These are phyloP conservation scores for Panzeria rudis DNA, from an alignment of 2,888 invertebrate genomes.

Conservation along the genomic window DNA sequence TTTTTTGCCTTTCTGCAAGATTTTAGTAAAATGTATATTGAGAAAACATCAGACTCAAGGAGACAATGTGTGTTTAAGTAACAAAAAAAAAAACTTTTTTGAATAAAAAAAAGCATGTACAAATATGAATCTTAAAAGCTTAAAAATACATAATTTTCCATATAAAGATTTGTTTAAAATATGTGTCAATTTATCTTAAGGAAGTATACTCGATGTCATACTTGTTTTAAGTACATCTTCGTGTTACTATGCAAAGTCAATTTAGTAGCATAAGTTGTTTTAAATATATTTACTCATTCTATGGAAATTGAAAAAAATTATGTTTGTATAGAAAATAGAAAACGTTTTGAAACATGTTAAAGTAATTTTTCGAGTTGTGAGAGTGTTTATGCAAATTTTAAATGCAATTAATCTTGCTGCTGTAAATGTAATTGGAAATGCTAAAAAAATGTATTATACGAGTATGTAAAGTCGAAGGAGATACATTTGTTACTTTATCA, in stretches of 20 bases:
- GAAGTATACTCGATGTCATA: not conserved
- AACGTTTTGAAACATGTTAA: not conserved
- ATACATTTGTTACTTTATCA: not conserved
- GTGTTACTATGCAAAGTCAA: not conserved
- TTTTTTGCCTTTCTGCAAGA: too few species aligned
- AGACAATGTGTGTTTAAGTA: not conserved
- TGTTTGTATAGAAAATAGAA: slow-evolving; percentile 26
- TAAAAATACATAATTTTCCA: not conserved
- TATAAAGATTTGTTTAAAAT: too few species aligned
- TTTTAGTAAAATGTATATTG: not conserved
- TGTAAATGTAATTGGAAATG: not conserved
- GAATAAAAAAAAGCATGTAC: not conserved
- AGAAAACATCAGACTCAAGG: not conserved
- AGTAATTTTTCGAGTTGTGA: not conserved
- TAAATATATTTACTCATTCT: slow-evolving; percentile 15
- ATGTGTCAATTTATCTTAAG: slow-evolving; percentile 4
- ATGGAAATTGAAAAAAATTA: slow-evolving; percentile 11
- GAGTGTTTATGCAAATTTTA: slow-evolving; percentile 9
- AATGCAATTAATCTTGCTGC: not conserved
- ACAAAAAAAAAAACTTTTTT: not conserved
- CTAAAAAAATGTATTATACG: not conserved
- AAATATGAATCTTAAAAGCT: not conserved
- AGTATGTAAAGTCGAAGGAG: not conserved
- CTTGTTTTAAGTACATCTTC: slow-evolving; percentile 5
- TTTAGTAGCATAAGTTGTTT: slow-evolving; percentile 3